Conservation (phyloP, 2,113 vertebrate species). For the Microcebus ravelobensis region DNA sequence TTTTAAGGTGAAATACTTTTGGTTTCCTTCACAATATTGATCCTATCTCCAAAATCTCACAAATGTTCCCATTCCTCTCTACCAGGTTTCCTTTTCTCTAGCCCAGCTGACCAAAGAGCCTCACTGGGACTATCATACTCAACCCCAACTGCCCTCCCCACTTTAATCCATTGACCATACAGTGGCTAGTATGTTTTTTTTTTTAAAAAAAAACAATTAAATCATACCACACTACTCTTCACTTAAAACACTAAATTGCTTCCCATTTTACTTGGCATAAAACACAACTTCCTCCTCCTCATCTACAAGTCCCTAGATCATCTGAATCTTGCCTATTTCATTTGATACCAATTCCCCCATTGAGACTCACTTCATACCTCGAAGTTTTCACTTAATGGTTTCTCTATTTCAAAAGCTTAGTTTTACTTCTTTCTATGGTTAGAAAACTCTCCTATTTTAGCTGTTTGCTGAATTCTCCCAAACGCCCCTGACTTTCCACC, state of each 20-base stretch:
- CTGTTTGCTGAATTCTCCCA: neutral
- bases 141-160: neutral
- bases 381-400: neutral
- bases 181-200: neutral
- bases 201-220: too few relatives aligned
- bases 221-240: neutral
- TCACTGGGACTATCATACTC: too few relatives aligned
- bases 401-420: neutral
- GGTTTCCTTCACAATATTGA: too few relatives aligned
- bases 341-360: neutral
- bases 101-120: fast-evolving
- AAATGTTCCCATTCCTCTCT: neutral
- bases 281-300: neutral
- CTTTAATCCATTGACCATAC: neutral
- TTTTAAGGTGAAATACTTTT: too few relatives aligned
- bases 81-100: neutral
- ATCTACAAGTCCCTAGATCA: neutral
- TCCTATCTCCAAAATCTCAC: neutral
- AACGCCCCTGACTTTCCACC: neutral
- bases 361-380: neutral
- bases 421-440: neutral
- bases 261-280: neutral
- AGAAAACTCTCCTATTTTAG: neutral
- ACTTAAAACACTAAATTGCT: neutral
- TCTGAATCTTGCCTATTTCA: neutral